These are phyloP conservation scores for Gari tellinella DNA, from an alignment of 2,888 invertebrate species.

Conservation along the genomic window DNA sequence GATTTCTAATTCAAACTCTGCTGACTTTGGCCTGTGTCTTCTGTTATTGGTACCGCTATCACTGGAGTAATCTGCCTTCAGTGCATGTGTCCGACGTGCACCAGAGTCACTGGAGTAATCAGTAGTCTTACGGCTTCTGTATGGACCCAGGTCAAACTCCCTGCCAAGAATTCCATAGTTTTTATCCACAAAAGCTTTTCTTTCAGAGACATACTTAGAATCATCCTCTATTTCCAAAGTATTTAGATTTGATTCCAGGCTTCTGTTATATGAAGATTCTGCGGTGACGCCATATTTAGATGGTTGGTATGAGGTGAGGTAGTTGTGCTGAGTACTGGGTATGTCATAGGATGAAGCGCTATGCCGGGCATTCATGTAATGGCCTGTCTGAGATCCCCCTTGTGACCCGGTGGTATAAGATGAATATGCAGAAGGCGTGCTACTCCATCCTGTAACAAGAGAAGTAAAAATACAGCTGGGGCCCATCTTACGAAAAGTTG, in stretches of 20 bases:
- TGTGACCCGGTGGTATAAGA: constrained; percentile 28
- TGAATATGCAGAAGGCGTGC: constrained; percentile 43
- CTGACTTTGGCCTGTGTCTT: constrained; percentile 38
- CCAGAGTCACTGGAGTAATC: constrained; percentile 48
- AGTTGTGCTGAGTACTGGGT: constrained; percentile 21
- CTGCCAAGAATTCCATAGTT: constrained; percentile 32
- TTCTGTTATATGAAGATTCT: constrained; percentile 44
- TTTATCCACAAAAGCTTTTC: constrained; percentile 41
- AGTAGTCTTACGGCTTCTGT: constrained; percentile 34
- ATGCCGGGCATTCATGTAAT: constrained; percentile 34
- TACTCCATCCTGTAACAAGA: constrained; percentile 53
- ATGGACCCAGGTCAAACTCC: constrained; percentile 44
- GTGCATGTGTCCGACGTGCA: constrained; percentile 1
- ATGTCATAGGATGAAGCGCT: constrained; percentile 11
- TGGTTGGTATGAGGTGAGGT: constrained; percentile 60
- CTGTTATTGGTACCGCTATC: constrained; percentile 36
- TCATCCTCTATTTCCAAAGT: constrained; percentile 25
- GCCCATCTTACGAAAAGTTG: no score
- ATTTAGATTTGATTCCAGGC: constrained; percentile 31
- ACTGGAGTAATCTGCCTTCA: constrained; percentile 34
- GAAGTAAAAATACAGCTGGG: no score
- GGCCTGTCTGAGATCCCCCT: constrained; percentile 32
- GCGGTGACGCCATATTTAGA: constrained; percentile 69
- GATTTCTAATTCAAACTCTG: constrained; percentile 59
- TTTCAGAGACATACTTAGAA: constrained; percentile 16